These are phyloP conservation scores for Oligia fasciuncula DNA, from an alignment of 2,888 invertebrate genomes.

Conservation along the genomic window DNA sequence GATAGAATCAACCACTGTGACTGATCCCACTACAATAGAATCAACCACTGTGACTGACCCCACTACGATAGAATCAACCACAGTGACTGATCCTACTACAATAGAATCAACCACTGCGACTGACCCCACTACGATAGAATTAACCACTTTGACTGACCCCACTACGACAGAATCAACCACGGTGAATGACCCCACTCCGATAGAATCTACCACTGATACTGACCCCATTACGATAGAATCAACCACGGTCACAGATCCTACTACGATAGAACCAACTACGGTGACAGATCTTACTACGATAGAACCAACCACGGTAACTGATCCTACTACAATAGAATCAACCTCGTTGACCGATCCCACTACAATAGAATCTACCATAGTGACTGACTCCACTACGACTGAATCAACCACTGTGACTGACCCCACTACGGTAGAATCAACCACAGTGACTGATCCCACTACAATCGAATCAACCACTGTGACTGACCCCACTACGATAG, in stretches of 20 bases:
- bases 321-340: too few relatives aligned
- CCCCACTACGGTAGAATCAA: neutral
- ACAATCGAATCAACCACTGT: neutral
- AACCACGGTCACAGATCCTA: neutral
- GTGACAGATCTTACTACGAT: neutral
- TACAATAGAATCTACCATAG: neutral
- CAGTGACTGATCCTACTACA: neutral
- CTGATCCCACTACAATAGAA: neutral
- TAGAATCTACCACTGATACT: neutral
- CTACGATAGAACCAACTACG: neutral
- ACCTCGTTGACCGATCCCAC: neutral
- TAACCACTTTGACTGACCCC: neutral
- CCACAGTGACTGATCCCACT: neutral
- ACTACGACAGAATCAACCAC: neutral
- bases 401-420: neutral
- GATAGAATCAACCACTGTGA: neutral
- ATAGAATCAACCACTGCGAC: neutral
- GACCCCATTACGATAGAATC: neutral
- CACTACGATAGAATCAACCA: neutral
- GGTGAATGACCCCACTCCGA: rapidly evolving
- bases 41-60: neutral
- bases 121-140: neutral
- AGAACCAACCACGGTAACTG: neutral
- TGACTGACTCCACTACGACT: neutral
- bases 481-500: neutral